These are phyloP conservation scores for Phyllostomus discolor DNA, from an alignment of 2,113 vertebrate genomes.

Conservation along the genomic window DNA sequence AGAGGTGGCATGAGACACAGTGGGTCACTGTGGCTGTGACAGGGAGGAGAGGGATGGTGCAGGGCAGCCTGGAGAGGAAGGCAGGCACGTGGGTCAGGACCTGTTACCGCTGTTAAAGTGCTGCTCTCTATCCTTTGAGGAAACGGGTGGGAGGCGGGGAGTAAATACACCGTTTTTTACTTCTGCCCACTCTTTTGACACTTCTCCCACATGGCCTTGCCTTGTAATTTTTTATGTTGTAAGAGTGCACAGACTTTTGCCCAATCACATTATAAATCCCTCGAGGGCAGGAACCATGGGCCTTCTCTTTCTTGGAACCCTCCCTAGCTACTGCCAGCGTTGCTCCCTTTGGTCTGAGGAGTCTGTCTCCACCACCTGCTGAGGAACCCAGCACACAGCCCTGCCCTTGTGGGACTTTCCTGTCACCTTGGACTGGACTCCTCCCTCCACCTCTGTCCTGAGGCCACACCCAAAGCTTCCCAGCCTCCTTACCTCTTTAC, in stretches of 20 bases:
- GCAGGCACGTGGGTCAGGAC: background rate
- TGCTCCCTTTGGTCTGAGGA: background rate
- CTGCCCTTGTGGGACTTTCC: background rate
- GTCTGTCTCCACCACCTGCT: background rate
- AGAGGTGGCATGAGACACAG: background rate
- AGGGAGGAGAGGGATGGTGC: background rate
- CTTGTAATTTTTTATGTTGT: background rate
- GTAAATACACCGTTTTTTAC: background rate
- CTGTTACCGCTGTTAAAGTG: background rate
- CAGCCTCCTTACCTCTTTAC: background rate
- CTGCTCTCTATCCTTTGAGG: background rate
- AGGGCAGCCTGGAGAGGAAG: background rate
- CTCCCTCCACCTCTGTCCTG: background rate
- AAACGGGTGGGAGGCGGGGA: background rate
- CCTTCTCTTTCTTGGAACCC: background rate
- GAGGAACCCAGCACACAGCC: background rate
- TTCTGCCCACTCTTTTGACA: background rate
- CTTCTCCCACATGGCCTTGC: background rate
- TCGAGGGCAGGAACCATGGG: background rate
- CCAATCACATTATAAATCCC: background rate
- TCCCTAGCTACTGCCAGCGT: background rate
- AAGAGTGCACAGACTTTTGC: background rate
- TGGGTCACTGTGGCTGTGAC: background rate
- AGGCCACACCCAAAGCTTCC: background rate
- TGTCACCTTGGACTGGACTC: background rate